Conservation (phyloP, 2,888 invertebrate genomes). For the Margaritifera margaritifera region DNA sequence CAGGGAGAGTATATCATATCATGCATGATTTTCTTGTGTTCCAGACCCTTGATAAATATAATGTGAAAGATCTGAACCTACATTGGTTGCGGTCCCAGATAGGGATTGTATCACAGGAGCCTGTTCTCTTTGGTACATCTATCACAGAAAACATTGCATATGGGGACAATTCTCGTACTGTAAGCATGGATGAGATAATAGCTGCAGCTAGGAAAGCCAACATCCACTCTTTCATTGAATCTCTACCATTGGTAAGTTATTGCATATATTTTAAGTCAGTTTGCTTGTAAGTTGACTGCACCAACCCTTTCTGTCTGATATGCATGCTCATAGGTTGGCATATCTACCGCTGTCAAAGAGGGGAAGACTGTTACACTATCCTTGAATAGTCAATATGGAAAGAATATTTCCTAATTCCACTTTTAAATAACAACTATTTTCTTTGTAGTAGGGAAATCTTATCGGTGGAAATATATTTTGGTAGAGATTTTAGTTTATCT, state of each 20-base stretch:
- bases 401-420: too few relatives aligned
- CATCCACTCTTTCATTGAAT: constrained; percentile 87
- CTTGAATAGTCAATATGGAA: too few relatives aligned
- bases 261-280: neutral
- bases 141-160: constrained; percentile 94
- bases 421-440: too few relatives aligned
- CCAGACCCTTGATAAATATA: constrained; percentile 66
- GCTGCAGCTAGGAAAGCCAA: constrained; percentile 83
- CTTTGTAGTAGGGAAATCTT: too few relatives aligned
- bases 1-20: too few relatives aligned
- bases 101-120: constrained; percentile 95
- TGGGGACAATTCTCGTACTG: constrained; percentile 84
- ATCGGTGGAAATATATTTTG: too few relatives aligned
- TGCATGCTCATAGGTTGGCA: too few relatives aligned
- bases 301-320: too few relatives aligned
- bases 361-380: too few relatives aligned
- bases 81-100: constrained; percentile 82
- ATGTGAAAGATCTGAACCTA: constrained; percentile 81
- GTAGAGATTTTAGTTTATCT: too few relatives aligned
- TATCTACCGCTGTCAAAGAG: too few relatives aligned
- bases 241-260: constrained; percentile 78
- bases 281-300: too few relatives aligned
- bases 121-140: constrained; percentile 89
- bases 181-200: constrained; percentile 83
- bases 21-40: constrained; percentile 9